Conservation (phyloP, 2,113 vertebrate species). For the Tauraco erythrolophus region DNA sequence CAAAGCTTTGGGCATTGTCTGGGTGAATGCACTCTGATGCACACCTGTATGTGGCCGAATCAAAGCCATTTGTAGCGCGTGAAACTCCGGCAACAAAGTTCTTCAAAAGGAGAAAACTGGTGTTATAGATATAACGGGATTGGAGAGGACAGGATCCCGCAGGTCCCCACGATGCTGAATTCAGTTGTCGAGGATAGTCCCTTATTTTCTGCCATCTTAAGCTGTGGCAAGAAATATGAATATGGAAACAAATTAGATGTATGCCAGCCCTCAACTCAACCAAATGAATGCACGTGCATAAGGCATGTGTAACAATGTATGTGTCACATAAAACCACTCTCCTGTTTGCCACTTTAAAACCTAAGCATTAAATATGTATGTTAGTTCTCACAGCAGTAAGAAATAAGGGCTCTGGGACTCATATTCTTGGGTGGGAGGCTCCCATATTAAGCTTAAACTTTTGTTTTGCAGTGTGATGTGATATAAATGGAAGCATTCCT, state of each 20-base stretch:
- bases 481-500: slow-evolving; percentile 49
- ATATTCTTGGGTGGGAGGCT: background rate
- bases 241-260: background rate
- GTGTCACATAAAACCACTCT: background rate
- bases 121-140: background rate
- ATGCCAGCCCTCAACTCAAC: background rate
- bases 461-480: background rate
- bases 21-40: background rate
- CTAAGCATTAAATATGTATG: background rate
- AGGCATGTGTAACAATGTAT: background rate
- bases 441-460: background rate
- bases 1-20: background rate
- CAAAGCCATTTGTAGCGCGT: background rate
- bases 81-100: background rate
- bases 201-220: background rate
- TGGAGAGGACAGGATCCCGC: background rate
- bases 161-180: accelerated
- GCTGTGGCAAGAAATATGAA: background rate
- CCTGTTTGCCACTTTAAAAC: background rate
- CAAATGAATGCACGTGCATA: background rate
- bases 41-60: background rate
- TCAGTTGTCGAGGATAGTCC: background rate
- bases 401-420: background rate
- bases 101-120: background rate
- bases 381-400: background rate